Percentiles rank a stretch among this genome's conserved stretches.
phyloP scores from a whole-genome alignment of 2,797 vertebrate genomes.

The Acanthopagrus latus region DNA sequence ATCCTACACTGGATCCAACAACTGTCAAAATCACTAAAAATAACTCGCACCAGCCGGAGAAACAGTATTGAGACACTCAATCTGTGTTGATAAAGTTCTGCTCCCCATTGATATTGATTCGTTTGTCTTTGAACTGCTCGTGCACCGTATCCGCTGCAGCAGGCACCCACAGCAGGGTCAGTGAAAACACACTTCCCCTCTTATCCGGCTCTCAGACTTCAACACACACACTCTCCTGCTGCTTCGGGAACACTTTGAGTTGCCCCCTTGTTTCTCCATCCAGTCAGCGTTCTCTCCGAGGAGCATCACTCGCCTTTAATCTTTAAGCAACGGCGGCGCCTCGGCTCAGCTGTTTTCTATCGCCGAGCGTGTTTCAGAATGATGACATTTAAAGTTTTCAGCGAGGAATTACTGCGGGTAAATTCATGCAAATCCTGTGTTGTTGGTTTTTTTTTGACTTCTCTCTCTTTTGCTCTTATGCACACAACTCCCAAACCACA shows the following conservation, averaged over 20 bases:
- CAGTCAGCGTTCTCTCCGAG: slow-evolving; percentile 43
- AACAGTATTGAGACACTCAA: slow-evolving; percentile 9
- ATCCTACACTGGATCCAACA: not conserved
- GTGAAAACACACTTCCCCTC: slow-evolving; percentile 62
- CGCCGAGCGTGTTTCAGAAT: slow-evolving; percentile 29
- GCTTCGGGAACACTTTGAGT: slow-evolving; percentile 43
- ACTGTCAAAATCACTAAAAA: slow-evolving; percentile 26
- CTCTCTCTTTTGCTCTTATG: slow-evolving; percentile 3
- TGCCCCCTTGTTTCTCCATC: slow-evolving; percentile 39
- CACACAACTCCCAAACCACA: slow-evolving; percentile 33
- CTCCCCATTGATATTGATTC: slow-evolving; percentile 42
- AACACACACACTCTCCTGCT: slow-evolving; percentile 40
- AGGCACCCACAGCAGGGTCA: slow-evolving; percentile 66
- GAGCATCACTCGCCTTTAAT: slow-evolving; percentile 60
- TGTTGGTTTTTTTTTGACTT: slow-evolving; percentile 4
- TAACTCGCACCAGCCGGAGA: slow-evolving; percentile 6
- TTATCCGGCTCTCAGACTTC: slow-evolving; percentile 53
- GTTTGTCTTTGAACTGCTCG: slow-evolving; percentile 65
- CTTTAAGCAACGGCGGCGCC: slow-evolving; percentile 48
- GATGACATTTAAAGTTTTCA: slow-evolving; percentile 68
- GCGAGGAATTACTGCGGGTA: slow-evolving; percentile 25
- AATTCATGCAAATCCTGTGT: slow-evolving; percentile 57
- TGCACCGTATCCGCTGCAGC: slow-evolving; percentile 52
- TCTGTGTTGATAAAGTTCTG: slow-evolving; percentile 59
- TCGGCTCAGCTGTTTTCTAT: slow-evolving; percentile 63